A percentile compares a stretch with the other conserved stretches of the same genome.
phyloP scores from a whole-genome alignment of 1,140 invertebrate species.

The Neodiprion fabricii region DNA sequence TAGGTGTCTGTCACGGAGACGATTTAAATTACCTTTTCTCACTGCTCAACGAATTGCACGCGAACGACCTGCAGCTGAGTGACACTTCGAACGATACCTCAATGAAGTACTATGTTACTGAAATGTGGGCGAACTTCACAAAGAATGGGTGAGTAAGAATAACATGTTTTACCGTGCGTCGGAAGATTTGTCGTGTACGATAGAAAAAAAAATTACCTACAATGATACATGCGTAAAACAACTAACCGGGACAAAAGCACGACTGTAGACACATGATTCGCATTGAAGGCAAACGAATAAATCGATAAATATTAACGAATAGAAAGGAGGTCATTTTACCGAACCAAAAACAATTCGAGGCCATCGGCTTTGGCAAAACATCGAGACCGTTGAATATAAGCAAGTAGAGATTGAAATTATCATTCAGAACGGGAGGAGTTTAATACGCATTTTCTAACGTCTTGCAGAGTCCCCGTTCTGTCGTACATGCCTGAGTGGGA shows the following conservation, averaged over 20 bases:
- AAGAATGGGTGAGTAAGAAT: constrained; percentile 50
- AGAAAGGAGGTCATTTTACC: background rate
- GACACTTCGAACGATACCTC: constrained; percentile 44
- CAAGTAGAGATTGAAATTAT: no score
- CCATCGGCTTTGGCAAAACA: background rate
- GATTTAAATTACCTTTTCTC: constrained; percentile 61
- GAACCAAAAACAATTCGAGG: background rate
- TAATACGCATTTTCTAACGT: constrained; percentile 21
- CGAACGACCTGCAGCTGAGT: constrained; percentile 28
- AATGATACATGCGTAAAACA: no score
- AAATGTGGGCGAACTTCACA: constrained; percentile 59
- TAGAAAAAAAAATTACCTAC: no score
- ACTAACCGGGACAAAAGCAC: no score
- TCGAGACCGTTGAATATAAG: no score
- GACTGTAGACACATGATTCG: no score
- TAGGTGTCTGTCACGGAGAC: constrained; percentile 59
- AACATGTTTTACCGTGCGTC: no score
- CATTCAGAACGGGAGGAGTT: background rate
- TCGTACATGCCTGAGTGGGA: constrained; percentile 38
- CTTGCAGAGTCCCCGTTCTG: constrained; percentile 43
- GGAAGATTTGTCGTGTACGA: no score
- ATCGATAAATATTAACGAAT: background rate
- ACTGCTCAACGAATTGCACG: constrained; percentile 30
- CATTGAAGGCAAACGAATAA: no score
- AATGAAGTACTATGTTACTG: constrained; percentile 56